These are phyloP conservation scores for Anoura caudifer DNA, from an alignment of 2,113 vertebrate genomes.

Conservation along the genomic window DNA sequence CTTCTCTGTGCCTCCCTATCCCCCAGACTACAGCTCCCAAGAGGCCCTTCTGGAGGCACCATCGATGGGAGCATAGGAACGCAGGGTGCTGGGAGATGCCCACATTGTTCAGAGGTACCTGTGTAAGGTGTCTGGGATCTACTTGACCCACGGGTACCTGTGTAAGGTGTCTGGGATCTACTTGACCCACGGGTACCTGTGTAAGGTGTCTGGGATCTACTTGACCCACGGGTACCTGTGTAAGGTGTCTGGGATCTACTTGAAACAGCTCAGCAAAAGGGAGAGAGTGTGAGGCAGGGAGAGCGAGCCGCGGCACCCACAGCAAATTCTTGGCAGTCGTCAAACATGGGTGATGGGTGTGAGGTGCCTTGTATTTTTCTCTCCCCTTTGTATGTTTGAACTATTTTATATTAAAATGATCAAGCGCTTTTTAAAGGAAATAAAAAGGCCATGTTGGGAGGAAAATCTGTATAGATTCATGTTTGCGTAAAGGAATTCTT, in stretches of 20 bases:
- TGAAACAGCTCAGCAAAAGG: not conserved
- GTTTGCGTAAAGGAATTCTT: not conserved
- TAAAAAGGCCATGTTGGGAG: not conserved
- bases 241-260: not conserved
- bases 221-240: too few species aligned
- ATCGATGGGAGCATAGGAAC: too few species aligned
- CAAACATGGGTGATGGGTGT: too few species aligned
- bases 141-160: not conserved
- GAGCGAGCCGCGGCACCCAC: fast-evolving
- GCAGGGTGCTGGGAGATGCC: not conserved
- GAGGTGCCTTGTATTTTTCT: not conserved
- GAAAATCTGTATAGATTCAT: not conserved
- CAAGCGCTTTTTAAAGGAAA: conserved; percentile 3
- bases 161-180: not conserved
- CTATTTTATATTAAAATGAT: not conserved
- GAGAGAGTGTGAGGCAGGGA: not conserved
- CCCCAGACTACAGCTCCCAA: not conserved
- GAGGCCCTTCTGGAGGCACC: not conserved
- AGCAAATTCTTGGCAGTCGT: not conserved
- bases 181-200: too few species aligned
- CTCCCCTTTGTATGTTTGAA: not conserved
- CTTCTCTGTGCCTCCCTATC: not conserved
- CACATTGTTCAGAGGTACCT: not conserved
- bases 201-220: not conserved
- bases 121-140: not conserved